Percentiles rank a stretch among this genome's conserved stretches.
These are phyloP conservation scores for Cosmia pyralina DNA, from an alignment of 2,888 invertebrate genomes.

Conservation along the genomic window DNA sequence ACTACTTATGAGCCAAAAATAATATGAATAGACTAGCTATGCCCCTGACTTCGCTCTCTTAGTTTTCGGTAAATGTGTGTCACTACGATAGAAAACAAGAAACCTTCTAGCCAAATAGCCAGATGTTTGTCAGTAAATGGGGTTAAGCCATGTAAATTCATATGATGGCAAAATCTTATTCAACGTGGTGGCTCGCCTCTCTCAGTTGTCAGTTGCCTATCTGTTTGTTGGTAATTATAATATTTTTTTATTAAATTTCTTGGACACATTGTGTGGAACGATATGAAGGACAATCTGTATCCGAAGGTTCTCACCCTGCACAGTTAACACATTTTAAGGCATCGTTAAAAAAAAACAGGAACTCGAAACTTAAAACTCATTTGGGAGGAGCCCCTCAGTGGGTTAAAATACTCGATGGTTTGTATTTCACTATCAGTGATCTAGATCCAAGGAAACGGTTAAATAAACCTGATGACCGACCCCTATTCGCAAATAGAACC, in stretches of 20 bases:
- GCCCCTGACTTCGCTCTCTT: constrained; percentile 4
- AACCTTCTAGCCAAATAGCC: constrained; percentile 7
- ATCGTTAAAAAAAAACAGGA: background rate
- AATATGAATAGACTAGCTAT: constrained; percentile 9
- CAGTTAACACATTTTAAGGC: background rate
- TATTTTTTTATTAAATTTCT: background rate
- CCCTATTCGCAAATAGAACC: background rate
- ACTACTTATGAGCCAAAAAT: constrained; percentile 35
- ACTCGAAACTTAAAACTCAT: background rate
- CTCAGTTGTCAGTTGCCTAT: background rate
- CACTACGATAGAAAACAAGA: constrained; percentile 5
- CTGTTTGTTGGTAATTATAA: constrained; percentile 1
- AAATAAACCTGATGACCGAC: background rate
- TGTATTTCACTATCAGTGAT: background rate
- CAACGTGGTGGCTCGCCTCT: background rate
- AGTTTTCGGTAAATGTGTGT: constrained; percentile 1
- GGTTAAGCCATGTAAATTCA: background rate
- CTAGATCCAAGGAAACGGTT: background rate
- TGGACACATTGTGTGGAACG: background rate
- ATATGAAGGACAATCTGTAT: background rate
- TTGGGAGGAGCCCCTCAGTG: background rate
- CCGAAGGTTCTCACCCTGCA: background rate
- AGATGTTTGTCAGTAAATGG: constrained; percentile 28
- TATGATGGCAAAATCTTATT: constrained; percentile 2
- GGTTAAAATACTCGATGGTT: constrained; percentile 2